Conservation (phyloP, 2,113 vertebrate genomes). For the Centrocercus urophasianus region DNA sequence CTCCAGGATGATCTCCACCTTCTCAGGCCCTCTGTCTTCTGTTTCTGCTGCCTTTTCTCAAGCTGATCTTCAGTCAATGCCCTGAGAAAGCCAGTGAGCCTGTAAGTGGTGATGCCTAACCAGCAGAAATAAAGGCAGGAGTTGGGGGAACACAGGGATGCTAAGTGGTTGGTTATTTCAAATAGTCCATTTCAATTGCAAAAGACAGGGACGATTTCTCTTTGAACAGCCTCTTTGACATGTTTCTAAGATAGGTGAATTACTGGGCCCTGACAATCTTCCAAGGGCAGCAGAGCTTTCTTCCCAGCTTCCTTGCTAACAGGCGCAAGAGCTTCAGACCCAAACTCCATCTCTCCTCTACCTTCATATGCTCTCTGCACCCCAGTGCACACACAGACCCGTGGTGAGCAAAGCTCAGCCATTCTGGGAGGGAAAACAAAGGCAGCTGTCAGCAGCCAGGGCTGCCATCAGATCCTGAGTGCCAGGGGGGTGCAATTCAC, state of each 20-base stretch:
- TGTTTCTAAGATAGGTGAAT: background rate
- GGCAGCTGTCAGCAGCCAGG: conserved; percentile 26
- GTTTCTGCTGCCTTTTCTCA: background rate
- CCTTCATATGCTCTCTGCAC: background rate
- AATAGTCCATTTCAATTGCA: background rate
- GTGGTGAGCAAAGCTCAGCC: background rate
- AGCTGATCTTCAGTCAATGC: accelerated
- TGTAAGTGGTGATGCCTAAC: background rate
- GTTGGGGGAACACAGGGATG: background rate
- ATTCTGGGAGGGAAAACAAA: background rate
- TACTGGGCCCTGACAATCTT: background rate
- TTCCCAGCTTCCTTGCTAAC: background rate
- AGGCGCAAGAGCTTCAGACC: background rate
- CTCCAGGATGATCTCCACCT: background rate
- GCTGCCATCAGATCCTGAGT: background rate
- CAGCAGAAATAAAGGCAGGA: background rate
- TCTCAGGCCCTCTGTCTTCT: background rate
- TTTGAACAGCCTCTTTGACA: background rate
- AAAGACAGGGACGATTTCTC: background rate
- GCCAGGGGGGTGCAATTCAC: conserved; percentile 49
- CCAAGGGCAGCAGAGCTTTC: background rate
- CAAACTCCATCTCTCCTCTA: background rate
- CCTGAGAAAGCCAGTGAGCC: background rate
- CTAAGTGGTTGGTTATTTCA: background rate
- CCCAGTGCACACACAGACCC: background rate